Base-by-base conservation (phyloP, 2,888 invertebrate genomes). In the Ametastegia equiseti region DNA sequence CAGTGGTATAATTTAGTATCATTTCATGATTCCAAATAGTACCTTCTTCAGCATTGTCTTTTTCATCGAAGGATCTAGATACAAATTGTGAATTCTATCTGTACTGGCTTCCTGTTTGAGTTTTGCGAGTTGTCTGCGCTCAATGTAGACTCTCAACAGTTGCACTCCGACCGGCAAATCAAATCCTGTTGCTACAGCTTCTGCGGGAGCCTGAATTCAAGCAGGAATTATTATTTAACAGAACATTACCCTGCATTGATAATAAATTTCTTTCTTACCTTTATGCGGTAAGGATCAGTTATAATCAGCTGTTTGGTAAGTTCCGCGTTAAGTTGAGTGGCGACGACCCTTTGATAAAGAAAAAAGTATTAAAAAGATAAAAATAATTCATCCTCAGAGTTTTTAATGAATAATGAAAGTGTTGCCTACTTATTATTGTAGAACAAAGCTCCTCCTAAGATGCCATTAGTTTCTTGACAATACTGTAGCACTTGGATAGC, bases 401-500 rank as follows among this genome's bases (percentile, higher is more conserved):
- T 77, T 65, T 42, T 71, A 42, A 36, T 67, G 19, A 23, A 42
- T 1, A 19, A 36, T 45, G 60, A 30, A 60, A 79, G 45, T 50
- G 9, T 5, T 13, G 90, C 93, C 92, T 92, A 97, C 97, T 97
- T 97, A 91, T 97, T 98, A 90, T 97, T 97, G 89, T 97, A 97
- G 82, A 98, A 94, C 81, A 98, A 93, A 78, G 96, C 94, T 79
- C 98, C 98, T 6, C 97, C 98, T 63, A 97, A 92, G 47, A 98
- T 96, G 45, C 96, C 96, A 85, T 94, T 94, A 80, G 94, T 95
- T 89, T 95, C 95, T 90, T 97, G 96, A 89, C 97, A 97, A 85
- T 96, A 95, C 88, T 98, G 97, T 83, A 98, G 92, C 81, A 97
- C 94, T 91, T 97, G 96, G 92, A 97, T 95, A 0, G 97, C 96